These are phyloP conservation scores for Falcunculus frontatus DNA, from an alignment of 2,113 vertebrate genomes.

Conservation along the genomic window DNA sequence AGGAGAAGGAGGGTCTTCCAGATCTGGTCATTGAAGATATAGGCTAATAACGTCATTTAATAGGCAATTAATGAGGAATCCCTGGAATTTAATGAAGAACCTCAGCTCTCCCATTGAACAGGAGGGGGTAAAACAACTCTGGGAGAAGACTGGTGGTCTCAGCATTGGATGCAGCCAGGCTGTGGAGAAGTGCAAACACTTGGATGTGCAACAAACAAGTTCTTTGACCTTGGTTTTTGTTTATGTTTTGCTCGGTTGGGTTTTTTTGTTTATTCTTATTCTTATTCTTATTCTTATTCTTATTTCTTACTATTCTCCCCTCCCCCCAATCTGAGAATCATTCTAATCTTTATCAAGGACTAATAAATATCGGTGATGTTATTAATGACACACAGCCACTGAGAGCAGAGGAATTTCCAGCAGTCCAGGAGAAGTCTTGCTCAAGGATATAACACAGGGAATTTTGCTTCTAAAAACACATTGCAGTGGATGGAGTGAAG, in stretches of 20 bases:
- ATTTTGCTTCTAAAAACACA: fast-evolving
- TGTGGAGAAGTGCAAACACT: not conserved
- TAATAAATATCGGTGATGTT: not conserved
- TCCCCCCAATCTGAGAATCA: not conserved
- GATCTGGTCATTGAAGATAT: not conserved
- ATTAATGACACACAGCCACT: not conserved
- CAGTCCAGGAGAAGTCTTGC: not conserved
- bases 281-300: too few relatives aligned
- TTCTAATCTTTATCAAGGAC: not conserved
- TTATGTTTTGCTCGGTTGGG: fast-evolving
- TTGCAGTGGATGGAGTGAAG: not conserved
- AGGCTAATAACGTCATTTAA: not conserved
- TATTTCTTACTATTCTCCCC: too few relatives aligned
- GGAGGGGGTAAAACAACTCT: not conserved
- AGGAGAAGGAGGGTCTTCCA: not conserved
- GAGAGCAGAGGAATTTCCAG: not conserved
- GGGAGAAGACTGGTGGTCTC: not conserved
- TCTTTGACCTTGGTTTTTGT: not conserved
- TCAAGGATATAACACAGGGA: not conserved
- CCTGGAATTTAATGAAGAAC: not conserved
- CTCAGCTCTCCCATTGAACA: not conserved
- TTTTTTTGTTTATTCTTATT: not conserved
- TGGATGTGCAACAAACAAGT: not conserved
- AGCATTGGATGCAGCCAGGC: not conserved
- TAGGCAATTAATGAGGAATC: not conserved